phyloP scores from a whole-genome alignment of 2,113 vertebrate species.

The Equus quagga region DNA sequence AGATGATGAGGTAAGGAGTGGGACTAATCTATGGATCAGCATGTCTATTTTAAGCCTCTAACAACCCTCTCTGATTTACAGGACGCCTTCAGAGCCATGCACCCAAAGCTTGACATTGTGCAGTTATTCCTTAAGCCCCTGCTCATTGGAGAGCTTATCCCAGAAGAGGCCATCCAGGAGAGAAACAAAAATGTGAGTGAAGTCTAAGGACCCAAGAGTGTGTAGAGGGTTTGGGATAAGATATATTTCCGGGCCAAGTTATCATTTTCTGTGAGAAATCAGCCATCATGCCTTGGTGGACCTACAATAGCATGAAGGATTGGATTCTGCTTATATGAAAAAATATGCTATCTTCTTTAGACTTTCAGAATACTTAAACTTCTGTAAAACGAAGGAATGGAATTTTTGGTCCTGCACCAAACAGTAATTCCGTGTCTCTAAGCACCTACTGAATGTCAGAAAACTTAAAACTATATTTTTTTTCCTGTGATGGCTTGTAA shows the following conservation, averaged over 20 bases:
- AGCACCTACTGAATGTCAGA: too few species aligned
- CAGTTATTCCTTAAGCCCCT: slow-evolving; percentile 93
- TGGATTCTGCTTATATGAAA: too few species aligned
- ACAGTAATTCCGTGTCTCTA: too few species aligned
- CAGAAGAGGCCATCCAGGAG: slow-evolving; percentile 93
- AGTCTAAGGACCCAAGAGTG: not conserved
- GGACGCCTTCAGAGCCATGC: slow-evolving; percentile 95
- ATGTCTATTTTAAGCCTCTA: not conserved
- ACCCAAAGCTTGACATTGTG: slow-evolving; percentile 89
- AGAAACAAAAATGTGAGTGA: slow-evolving; percentile 92
- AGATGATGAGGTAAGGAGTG: not conserved
- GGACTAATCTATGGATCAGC: not conserved
- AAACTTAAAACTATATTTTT: not conserved
- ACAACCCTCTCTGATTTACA: slow-evolving; percentile 72
- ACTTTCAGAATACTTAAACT: too few species aligned
- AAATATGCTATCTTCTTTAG: too few species aligned
- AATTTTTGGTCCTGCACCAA: too few species aligned
- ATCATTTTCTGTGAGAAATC: too few species aligned
- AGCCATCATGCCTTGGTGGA: too few species aligned
- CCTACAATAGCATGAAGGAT: too few species aligned
- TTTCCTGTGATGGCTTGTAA: not conserved
- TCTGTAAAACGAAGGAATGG: too few species aligned
- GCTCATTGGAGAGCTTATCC: slow-evolving; percentile 93
- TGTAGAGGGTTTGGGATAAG: too few species aligned
- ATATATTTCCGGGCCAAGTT: too few species aligned